A percentile compares a stretch with the other conserved stretches of the same genome.
Evolutionary conservation across 1,140 invertebrate species (phyloP).

Genomic region (Brachystomella parvula): DNA sequence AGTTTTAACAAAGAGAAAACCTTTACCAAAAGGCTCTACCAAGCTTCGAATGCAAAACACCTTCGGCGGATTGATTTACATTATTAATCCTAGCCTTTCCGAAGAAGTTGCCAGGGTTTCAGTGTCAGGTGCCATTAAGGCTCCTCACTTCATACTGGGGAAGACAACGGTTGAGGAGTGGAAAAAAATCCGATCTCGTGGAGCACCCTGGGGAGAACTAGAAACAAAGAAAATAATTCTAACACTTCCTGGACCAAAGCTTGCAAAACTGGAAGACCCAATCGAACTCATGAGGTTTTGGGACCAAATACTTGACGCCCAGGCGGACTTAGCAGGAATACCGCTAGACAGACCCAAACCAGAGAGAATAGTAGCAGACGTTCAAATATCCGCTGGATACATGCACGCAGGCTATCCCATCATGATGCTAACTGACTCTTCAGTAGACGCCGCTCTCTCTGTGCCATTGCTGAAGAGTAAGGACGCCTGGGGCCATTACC

Average conservation of each 20-base stretch:
- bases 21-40: not conserved
- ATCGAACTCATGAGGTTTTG: conserved; percentile 18
- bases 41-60: not conserved
- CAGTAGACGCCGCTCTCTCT: conserved; percentile 8
- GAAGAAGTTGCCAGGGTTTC: not conserved
- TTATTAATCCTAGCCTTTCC: not conserved
- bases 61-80: not conserved
- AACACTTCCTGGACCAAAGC: conserved; percentile 1
- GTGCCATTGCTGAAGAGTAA: conserved; percentile 7
- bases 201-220: not conserved
- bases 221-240: not conserved
- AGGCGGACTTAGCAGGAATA: conserved; percentile 25
- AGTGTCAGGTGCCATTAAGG: not conserved
- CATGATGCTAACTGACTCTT: not conserved
- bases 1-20: not conserved
- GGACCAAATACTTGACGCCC: conserved; percentile 23
- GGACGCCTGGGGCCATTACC: conserved; percentile 21
- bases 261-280: conserved; percentile 13
- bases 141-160: conserved; percentile 6
- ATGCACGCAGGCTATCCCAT: conserved; percentile 26
- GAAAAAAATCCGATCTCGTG: not conserved
- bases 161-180: not conserved
- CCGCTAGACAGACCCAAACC: conserved; percentile 3
- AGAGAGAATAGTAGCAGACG: conserved; percentile 20
- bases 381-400: conserved; percentile 20